Conservation (phyloP, 92 coral and sea anemone genomes). For the Pocillopora grandis region DNA sequence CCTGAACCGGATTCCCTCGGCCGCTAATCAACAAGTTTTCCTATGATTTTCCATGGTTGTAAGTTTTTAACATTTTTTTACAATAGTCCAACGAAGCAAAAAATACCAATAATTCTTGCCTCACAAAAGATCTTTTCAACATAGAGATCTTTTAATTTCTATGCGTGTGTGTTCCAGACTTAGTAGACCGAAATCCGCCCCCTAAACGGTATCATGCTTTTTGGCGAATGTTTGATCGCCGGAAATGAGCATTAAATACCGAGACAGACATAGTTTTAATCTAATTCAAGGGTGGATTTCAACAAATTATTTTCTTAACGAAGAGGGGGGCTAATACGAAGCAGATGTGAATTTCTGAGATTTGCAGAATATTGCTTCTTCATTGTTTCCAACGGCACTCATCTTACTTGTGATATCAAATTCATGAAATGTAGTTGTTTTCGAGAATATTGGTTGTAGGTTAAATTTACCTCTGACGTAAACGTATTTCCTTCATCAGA, state of each 20-base stretch:
- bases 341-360: background rate
- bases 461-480: background rate
- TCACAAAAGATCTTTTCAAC: background rate
- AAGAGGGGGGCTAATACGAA: background rate
- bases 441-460: background rate
- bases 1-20: background rate
- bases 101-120: background rate
- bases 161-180: background rate
- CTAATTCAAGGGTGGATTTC: slow-evolving; percentile 2
- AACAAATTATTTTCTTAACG: slow-evolving; percentile 7
- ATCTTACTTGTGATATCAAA: background rate
- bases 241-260: slow-evolving; percentile 10
- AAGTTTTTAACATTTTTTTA: background rate
- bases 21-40: background rate
- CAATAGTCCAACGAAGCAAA: background rate
- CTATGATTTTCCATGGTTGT: background rate
- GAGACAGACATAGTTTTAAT: slow-evolving; percentile 18
- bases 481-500: slow-evolving; percentile 1
- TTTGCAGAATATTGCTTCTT: background rate
- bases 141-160: background rate
- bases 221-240: slow-evolving; percentile 12
- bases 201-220: background rate
- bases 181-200: background rate
- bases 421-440: background rate
- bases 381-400: background rate